Percentiles rank a stretch among this genome's conserved stretches.
These are phyloP conservation scores for Cygnus buccinator DNA, from an alignment of 2,113 vertebrate genomes.

Conservation along the genomic window DNA sequence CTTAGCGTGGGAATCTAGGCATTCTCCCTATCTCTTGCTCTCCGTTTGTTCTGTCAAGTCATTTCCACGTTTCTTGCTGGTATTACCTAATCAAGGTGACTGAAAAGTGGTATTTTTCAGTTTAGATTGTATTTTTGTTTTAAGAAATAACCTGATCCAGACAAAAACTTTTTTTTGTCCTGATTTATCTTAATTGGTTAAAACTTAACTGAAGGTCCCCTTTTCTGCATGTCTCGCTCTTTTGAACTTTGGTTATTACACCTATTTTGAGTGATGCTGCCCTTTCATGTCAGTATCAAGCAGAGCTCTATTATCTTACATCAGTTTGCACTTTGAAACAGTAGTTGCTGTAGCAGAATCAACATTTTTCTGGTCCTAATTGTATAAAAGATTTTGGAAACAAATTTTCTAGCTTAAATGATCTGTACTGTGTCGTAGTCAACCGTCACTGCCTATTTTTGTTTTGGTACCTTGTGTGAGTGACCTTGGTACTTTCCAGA, in stretches of 20 bases:
- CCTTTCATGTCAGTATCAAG: not conserved
- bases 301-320: not conserved
- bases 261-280: not conserved
- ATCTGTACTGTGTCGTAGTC: not conserved
- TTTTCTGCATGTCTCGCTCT: not conserved
- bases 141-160: not conserved
- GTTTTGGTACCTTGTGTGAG: not conserved
- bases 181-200: not conserved
- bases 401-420: not conserved
- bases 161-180: not conserved
- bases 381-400: not conserved
- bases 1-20: not conserved
- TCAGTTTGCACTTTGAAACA: not conserved
- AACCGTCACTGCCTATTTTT: not conserved
- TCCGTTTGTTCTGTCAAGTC: not conserved
- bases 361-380: not conserved
- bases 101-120: not conserved
- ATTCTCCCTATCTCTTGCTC: not conserved
- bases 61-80: not conserved
- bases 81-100: not conserved
- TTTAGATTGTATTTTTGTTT: not conserved
- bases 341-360: not conserved
- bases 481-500: constrained; percentile 26
- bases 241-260: not conserved
- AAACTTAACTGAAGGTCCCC: not conserved